A percentile compares a stretch with the other conserved stretches of the same genome.
Evolutionary conservation across 1,140 invertebrate species (phyloP).

Genomic region (Aphis craccivora): DNA sequence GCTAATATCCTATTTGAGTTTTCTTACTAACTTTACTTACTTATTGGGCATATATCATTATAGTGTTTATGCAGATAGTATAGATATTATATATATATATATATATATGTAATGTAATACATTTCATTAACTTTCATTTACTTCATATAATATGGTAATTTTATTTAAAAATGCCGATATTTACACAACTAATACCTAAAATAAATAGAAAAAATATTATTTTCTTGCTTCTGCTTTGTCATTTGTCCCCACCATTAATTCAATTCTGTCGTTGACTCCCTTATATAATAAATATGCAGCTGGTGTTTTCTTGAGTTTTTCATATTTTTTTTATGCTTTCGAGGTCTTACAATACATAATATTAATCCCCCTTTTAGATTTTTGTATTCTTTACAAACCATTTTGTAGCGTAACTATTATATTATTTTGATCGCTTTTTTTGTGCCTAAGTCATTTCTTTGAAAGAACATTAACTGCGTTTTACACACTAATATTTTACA

Average conservation of each 20-base stretch:
- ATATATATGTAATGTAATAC: not conserved
- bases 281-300: not conserved
- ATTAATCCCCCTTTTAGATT: not conserved
- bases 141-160: not conserved
- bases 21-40: conserved; percentile 10
- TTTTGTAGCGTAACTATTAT: not conserved
- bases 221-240: not conserved
- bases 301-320: not conserved
- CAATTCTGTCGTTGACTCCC: not conserved
- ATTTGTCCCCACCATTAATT: not conserved
- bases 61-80: not conserved
- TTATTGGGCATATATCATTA: not conserved
- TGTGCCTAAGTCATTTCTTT: not conserved
- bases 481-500: not conserved
- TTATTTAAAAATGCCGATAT: not conserved
- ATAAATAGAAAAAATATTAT: not conserved
- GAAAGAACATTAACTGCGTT: not conserved
- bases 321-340: not conserved
- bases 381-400: not conserved
- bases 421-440: not conserved
- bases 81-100: no score
- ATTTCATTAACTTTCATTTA: not conserved
- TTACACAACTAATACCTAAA: not conserved
- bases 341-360: not conserved
- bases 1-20: not conserved